These are phyloP conservation scores for Ectropis crepuscularia DNA, from an alignment of 2,888 invertebrate genomes.

Conservation along the genomic window DNA sequence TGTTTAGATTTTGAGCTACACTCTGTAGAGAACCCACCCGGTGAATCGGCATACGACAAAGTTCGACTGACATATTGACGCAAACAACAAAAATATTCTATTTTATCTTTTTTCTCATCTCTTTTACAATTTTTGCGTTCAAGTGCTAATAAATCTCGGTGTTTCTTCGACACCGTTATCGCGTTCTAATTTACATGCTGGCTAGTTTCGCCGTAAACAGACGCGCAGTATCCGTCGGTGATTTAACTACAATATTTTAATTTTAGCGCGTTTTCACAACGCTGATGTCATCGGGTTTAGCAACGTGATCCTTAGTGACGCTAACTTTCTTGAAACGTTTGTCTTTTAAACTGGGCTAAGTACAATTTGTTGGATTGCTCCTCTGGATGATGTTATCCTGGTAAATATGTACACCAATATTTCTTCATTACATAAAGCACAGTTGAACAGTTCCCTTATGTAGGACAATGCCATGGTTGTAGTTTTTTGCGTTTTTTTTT, in stretches of 20 bases:
- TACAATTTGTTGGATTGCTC: slow-evolving; percentile 43
- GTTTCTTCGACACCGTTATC: slow-evolving; percentile 25
- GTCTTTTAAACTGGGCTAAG: slow-evolving; percentile 43
- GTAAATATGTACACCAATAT: neutral
- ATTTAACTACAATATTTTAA: slow-evolving; percentile 50
- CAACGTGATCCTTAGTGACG: slow-evolving; percentile 26
- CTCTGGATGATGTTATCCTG: slow-evolving; percentile 13
- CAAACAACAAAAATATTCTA: neutral
- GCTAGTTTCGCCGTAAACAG: slow-evolving; percentile 36
- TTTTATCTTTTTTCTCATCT: neutral
- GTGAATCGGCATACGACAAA: too few species aligned
- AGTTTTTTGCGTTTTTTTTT: too few species aligned
- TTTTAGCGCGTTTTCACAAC: slow-evolving; percentile 47
- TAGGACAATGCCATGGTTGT: too few species aligned
- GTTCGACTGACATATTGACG: too few species aligned
- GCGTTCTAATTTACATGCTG: slow-evolving; percentile 29
- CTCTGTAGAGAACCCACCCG: too few species aligned
- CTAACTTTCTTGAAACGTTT: slow-evolving; percentile 36
- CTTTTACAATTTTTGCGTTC: slow-evolving; percentile 1
- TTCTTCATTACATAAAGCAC: too few species aligned
- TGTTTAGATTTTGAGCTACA: too few species aligned
- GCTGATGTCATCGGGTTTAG: slow-evolving; percentile 56
- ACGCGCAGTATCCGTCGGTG: slow-evolving; percentile 32
- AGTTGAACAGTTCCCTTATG: too few species aligned
- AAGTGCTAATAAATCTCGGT: slow-evolving; percentile 18